Evolutionary conservation across 2,888 invertebrate genomes (phyloP), one percentile per base, ranked within the genome.

Genomic region (Volucella bombylans): DNA sequence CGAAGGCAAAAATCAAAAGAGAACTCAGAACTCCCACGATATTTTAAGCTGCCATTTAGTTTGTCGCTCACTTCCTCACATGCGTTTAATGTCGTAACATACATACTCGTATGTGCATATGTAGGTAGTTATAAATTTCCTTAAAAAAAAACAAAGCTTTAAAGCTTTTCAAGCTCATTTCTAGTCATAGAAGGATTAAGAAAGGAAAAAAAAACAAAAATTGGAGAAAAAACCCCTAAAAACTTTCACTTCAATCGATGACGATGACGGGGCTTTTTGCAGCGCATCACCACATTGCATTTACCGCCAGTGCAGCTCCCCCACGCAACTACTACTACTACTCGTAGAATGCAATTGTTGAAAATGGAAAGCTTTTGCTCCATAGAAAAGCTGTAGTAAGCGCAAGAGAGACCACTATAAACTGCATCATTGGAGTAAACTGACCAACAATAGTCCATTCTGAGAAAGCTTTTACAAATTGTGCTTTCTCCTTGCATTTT

Each of bases 161-260:
- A 31, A 11, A 55, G 54, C 64, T 62, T 9, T 15, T 39, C 45
- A 45, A 45, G 45, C 45, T 45, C 45, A 45, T 45, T 12, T 11
- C n/a, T 45, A 45, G n/a, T 45, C 4, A 8, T 6, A 15, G 38
- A 55, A 55, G 55, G 31, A 31, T 31, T 31, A 31, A 31, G 31
- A 31, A 6, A 31, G 31, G 6, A 6, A 31, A 31, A 31, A 31
- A 31, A 31, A 18, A 18, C 18, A 18, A 18, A 18, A 31, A 6
- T 6, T 38, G n/a, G 47, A 69, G 54, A 68, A 9, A 45, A 10
- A 47, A 10, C 10, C 9, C 52, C 67, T 39, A 18, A 11, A 47
- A 82, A 85, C 67, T 81, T 85, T 77, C 55, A 67, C 77, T 77
- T 61, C 55, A 85, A 85, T 85, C 85, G 85, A 85, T 85, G 85